phyloP scores from a whole-genome alignment of 2,888 invertebrate genomes.

The Ethmia dodecea region DNA sequence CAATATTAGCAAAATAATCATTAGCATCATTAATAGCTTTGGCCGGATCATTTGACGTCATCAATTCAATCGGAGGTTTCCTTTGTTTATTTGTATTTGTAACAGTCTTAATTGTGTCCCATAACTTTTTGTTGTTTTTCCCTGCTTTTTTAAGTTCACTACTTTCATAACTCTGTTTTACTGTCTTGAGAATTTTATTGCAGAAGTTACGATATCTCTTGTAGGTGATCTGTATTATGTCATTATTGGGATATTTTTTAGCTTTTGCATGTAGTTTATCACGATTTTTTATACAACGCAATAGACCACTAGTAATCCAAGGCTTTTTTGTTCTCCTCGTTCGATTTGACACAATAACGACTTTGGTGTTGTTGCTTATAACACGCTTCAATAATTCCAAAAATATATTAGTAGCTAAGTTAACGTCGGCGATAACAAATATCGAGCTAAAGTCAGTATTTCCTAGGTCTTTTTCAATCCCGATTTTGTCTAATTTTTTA shows the following conservation, averaged over 20 bases:
- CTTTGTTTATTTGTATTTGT: constrained; percentile 4
- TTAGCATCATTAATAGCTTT: constrained; percentile 6
- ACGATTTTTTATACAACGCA: constrained; percentile 12
- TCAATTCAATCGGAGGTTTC: background rate
- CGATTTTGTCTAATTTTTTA: background rate
- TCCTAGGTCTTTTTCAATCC: background rate
- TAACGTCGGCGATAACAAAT: background rate
- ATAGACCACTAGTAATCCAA: background rate
- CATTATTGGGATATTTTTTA: constrained; percentile 9
- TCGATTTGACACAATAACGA: background rate
- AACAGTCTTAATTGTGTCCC: constrained; percentile 11
- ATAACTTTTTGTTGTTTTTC: constrained; percentile 8
- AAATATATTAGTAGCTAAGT: background rate
- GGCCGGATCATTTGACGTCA: background rate
- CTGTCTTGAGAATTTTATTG: constrained; percentile 8
- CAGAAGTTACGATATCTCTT: constrained; percentile 6
- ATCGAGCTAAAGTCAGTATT: background rate
- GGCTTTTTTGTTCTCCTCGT: background rate
- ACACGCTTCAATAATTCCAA: background rate
- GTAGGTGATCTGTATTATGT: constrained; percentile 7
- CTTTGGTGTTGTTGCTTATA: background rate
- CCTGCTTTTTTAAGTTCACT: constrained; percentile 8
- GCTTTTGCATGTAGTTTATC: constrained; percentile 13
- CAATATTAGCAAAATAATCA: constrained; percentile 10
- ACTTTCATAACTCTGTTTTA: constrained; percentile 12